phyloP scores from a whole-genome alignment of 2,797 vertebrate genomes.

The Esox masquinongy region DNA sequence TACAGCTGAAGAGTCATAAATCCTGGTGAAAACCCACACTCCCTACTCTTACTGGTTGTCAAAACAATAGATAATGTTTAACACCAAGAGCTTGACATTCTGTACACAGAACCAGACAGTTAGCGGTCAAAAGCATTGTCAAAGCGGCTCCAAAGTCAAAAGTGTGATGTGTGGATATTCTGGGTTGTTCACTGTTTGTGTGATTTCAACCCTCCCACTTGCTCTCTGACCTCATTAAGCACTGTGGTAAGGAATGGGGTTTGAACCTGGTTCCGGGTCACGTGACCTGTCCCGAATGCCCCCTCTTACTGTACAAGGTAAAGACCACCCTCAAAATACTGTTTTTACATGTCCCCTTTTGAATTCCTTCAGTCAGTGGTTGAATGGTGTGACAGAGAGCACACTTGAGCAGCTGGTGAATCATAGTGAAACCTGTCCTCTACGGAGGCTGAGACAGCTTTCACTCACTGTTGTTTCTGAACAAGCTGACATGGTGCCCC shows the following conservation, averaged over 20 bases:
- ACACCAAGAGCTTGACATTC: constrained; percentile 16
- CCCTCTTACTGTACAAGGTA: neutral
- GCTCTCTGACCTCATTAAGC: constrained; percentile 45
- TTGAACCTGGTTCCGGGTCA: constrained; percentile 6
- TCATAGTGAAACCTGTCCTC: constrained; percentile 60
- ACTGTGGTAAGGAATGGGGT: constrained; percentile 32
- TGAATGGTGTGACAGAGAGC: constrained; percentile 34
- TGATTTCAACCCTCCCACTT: constrained; percentile 46
- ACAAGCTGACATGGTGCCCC: constrained; percentile 38
- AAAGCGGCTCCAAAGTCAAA: neutral
- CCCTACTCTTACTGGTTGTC: constrained; percentile 50
- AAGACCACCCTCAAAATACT: neutral
- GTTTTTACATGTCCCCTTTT: constrained; percentile 33
- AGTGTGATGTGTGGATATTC: neutral
- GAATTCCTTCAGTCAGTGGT: constrained; percentile 28
- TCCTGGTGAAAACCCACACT: constrained; percentile 51
- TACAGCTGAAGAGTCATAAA: constrained; percentile 57
- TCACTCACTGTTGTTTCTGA: constrained; percentile 54
- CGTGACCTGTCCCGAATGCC: neutral
- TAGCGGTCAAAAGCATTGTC: constrained; percentile 50
- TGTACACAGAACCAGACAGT: neutral
- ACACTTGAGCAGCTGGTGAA: constrained; percentile 21
- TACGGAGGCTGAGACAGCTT: constrained; percentile 41
- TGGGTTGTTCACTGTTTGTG: constrained; percentile 2
- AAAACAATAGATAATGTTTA: constrained; percentile 59